phyloP scores from a whole-genome alignment of 2,113 vertebrate genomes.

The Oenanthe oenanthe region DNA sequence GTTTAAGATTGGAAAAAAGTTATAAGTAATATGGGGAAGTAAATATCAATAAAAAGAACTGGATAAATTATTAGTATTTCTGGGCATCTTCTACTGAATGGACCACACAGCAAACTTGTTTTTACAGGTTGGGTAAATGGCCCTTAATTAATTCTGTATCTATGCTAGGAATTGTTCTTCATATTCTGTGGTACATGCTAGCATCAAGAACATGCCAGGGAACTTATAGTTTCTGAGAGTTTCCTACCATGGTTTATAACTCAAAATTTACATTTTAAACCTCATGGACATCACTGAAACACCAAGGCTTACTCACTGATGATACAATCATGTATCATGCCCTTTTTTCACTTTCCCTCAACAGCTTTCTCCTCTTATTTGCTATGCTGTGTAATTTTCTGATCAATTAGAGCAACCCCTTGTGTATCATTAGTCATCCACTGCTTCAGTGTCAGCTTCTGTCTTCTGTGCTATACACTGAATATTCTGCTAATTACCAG shows the following conservation, averaged over 20 bases:
- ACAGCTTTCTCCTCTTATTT: background rate
- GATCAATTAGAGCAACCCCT: background rate
- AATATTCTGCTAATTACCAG: background rate
- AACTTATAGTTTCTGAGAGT: background rate
- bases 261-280: background rate
- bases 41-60: background rate
- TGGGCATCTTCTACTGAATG: background rate
- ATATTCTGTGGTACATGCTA: background rate
- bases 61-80: background rate
- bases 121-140: background rate
- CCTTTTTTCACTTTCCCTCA: background rate
- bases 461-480: background rate
- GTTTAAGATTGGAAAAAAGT: background rate
- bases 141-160: background rate
- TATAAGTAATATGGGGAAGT: background rate
- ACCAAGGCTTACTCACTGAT: background rate
- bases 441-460: background rate
- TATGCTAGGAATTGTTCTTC: background rate
- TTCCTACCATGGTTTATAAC: background rate
- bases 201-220: background rate
- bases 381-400: background rate
- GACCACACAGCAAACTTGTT: background rate
- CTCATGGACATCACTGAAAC: background rate
- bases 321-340: background rate
- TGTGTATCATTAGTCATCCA: background rate